Evolutionary conservation across 2,797 vertebrate genomes (phyloP).

Genomic region (Acipenser ruthenus): DNA sequence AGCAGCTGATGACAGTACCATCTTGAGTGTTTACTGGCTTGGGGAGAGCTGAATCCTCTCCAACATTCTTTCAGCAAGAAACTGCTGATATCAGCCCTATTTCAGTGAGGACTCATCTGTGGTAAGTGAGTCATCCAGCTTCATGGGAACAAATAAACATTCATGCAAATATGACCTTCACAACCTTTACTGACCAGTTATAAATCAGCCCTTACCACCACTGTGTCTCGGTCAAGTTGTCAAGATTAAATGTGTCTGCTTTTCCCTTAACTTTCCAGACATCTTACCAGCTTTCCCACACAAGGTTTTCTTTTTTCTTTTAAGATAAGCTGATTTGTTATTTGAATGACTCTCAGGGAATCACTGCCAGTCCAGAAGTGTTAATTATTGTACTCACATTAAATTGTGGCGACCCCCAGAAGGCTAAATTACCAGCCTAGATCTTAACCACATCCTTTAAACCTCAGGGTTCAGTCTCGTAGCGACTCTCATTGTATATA

Average conservation of each 20-base stretch:
- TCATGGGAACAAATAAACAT: slow-evolving; percentile 18
- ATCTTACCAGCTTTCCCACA: background rate
- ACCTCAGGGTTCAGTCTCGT: background rate
- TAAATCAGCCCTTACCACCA: slow-evolving; percentile 31
- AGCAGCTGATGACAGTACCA: background rate
- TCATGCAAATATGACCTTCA: slow-evolving; percentile 3
- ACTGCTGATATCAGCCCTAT: slow-evolving; percentile 18
- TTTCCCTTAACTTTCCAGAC: slow-evolving; percentile 4
- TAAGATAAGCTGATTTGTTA: background rate
- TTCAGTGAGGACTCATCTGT: slow-evolving; percentile 9
- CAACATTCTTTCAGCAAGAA: background rate
- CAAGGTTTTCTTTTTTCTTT: background rate
- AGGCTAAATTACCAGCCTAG: background rate
- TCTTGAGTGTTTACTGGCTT: background rate
- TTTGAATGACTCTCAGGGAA: slow-evolving; percentile 10
- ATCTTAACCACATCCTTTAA: background rate
- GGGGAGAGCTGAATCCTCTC: background rate
- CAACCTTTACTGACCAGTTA: slow-evolving; percentile 33
- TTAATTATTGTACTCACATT: background rate
- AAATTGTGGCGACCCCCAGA: background rate
- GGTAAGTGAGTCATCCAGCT: slow-evolving; percentile 18
- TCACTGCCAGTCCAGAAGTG: background rate
- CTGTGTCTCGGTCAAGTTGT: slow-evolving; percentile 11
- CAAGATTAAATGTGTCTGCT: slow-evolving; percentile 7
- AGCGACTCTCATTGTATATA: too few species aligned